phyloP scores from a whole-genome alignment of 2,888 invertebrate species.

The Leucozona laternaria region DNA sequence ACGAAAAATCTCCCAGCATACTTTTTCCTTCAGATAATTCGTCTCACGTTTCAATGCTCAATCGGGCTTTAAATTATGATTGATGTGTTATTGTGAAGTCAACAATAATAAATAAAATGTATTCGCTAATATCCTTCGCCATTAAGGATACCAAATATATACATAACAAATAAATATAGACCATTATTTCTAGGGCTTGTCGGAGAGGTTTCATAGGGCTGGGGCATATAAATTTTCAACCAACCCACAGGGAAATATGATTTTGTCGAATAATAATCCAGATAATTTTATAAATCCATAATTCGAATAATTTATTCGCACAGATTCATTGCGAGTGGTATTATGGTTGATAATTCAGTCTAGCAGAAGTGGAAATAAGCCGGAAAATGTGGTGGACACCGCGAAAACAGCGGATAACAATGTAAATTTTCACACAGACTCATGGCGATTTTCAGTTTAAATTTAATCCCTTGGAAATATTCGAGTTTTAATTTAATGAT shows the following conservation, averaged over 20 bases:
- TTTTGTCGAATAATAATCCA: constrained; percentile 57
- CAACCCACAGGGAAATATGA: constrained; percentile 37
- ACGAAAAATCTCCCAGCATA: not conserved
- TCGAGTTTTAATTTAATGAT: constrained; percentile 29
- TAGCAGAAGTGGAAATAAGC: constrained; percentile 5
- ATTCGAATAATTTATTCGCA: constrained; percentile 23
- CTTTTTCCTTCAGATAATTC: not conserved
- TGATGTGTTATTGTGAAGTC: constrained; percentile 50
- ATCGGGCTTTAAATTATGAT: constrained; percentile 53
- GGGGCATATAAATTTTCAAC: not conserved
- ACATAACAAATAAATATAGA: not conserved
- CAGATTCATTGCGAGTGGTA: constrained; percentile 30
- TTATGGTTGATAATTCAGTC: constrained; percentile 20
- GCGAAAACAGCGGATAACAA: not conserved
- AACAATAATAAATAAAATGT: constrained; percentile 50
- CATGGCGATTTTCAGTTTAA: constrained; percentile 5
- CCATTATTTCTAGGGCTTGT: not conserved
- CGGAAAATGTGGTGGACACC: constrained; percentile 16
- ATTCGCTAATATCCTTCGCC: constrained; percentile 33
- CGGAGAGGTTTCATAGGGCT: not conserved
- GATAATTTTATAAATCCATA: constrained; percentile 49
- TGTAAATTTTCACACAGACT: constrained; percentile 7
- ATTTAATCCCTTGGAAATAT: constrained; percentile 5
- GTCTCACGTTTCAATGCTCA: constrained; percentile 30
- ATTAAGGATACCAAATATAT: constrained; percentile 30